Conservation (phyloP, 2,888 invertebrate species). For the Automeris io region DNA sequence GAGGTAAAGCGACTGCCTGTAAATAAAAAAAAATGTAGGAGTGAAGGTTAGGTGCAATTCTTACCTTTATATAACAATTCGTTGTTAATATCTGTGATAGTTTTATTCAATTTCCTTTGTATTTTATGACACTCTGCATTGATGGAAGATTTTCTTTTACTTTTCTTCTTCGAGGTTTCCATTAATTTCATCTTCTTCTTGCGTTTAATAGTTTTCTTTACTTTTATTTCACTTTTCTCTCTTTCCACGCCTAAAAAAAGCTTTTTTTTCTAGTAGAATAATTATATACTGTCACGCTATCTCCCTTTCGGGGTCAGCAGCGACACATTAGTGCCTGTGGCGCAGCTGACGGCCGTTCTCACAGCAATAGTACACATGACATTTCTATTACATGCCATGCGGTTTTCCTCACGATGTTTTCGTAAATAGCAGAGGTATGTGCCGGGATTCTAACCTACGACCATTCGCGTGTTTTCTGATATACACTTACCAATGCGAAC, state of each 20-base stretch:
- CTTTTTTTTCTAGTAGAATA: neutral
- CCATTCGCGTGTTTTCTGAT: no score
- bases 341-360: no score
- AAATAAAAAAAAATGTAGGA: neutral
- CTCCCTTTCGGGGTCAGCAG: no score
- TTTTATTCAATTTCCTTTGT: slow-evolving; percentile 9
- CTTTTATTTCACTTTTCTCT: slow-evolving; percentile 4
- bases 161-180: slow-evolving; percentile 11
- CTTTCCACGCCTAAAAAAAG: slow-evolving; percentile 11
- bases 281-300: neutral
- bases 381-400: no score
- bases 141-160: slow-evolving; percentile 4
- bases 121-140: slow-evolving; percentile 11
- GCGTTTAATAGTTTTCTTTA: slow-evolving; percentile 3
- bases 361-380: no score
- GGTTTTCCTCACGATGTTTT: no score
- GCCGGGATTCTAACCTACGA: no score
- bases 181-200: slow-evolving; percentile 9
- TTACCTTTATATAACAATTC: neutral
- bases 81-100: neutral
- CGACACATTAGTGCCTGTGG: no score
- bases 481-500: no score
- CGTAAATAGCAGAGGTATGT: no score
- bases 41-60: neutral
- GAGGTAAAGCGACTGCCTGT: no score